A percentile compares a stretch with the other conserved stretches of the same genome.
These are phyloP conservation scores for Nautilus pompilius DNA, from an alignment of 1,140 invertebrate species.

Conservation along the genomic window DNA sequence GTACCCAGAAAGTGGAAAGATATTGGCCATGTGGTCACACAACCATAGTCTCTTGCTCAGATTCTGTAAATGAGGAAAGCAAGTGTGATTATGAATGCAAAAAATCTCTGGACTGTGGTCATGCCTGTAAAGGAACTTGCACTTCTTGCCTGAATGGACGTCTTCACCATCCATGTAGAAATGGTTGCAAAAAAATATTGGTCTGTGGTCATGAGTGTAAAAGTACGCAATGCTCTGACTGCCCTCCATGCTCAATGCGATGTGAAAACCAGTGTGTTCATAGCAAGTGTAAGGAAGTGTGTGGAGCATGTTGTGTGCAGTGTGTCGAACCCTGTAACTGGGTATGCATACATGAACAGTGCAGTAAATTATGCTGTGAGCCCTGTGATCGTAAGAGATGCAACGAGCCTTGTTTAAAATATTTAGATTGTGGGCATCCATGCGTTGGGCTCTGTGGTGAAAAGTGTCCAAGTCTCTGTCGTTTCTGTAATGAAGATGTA, in stretches of 20 bases:
- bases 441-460: constrained; percentile 65
- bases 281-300: constrained; percentile 59
- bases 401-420: constrained; percentile 31
- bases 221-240: constrained; percentile 42
- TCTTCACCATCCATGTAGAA: constrained; percentile 58
- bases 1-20: constrained; percentile 16
- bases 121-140: constrained; percentile 35
- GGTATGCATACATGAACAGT: constrained; percentile 60
- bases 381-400: constrained; percentile 62
- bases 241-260: constrained; percentile 62
- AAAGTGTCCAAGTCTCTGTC: constrained; percentile 54
- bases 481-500: constrained; percentile 48
- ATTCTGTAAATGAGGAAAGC: constrained; percentile 6
- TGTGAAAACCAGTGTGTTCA: constrained; percentile 63
- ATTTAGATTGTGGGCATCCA: constrained; percentile 61
- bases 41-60: constrained; percentile 31
- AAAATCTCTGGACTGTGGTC: constrained; percentile 28
- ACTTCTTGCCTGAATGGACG: constrained; percentile 61
- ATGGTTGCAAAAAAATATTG: constrained; percentile 41
- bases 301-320: constrained; percentile 62
- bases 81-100: constrained; percentile 18
- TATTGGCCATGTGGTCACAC: constrained; percentile 49
- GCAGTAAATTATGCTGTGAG: constrained; percentile 61
- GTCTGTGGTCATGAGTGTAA: constrained; percentile 53
- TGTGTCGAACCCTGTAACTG: constrained; percentile 60